These are phyloP conservation scores for Galaxea fascicularis DNA, from an alignment of 92 coral and sea anemone species.

Conservation along the genomic window DNA sequence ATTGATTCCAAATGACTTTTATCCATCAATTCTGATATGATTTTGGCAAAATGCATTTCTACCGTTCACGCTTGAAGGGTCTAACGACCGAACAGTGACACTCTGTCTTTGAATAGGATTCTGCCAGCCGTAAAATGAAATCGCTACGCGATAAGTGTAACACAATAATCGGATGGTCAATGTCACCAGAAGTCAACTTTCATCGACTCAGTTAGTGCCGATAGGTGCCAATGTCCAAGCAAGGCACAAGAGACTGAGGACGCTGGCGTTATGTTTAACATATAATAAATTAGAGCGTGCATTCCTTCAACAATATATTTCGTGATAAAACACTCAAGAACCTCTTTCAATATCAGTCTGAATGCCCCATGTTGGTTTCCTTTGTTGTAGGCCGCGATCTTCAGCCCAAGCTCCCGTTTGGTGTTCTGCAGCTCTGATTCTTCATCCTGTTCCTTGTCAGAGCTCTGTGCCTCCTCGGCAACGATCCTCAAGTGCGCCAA, in stretches of 20 bases:
- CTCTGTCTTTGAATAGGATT: constrained; percentile 21
- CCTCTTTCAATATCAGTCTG: constrained; percentile 89
- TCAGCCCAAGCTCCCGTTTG: constrained; percentile 88
- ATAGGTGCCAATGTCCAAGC: background rate
- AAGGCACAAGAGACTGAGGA: constrained; percentile 8
- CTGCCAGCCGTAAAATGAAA: constrained; percentile 29
- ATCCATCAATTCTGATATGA: constrained; percentile 7
- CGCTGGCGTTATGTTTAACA: background rate
- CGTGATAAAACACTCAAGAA: constrained; percentile 48
- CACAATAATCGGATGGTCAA: background rate
- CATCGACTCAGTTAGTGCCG: background rate
- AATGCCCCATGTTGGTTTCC: constrained; percentile 97
- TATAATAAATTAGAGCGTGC: constrained; percentile 6
- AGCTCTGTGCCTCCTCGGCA: constrained; percentile 97
- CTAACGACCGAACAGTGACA: background rate
- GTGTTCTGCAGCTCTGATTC: constrained; percentile 86
- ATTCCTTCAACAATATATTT: constrained; percentile 39
- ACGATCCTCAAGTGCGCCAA: constrained; percentile 94
- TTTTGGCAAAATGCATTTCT: constrained; percentile 7
- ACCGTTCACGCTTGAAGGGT: constrained; percentile 25
- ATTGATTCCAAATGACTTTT: constrained; percentile 27
- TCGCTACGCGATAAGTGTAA: background rate
- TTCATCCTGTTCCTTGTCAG: constrained; percentile 81
- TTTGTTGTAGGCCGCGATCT: constrained; percentile 91
- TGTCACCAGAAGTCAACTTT: constrained; percentile 19